Evolutionary conservation across 92 coral and sea anemone genomes (phyloP), one percentile per base, ranked within the genome.

Genomic region (Ricordea florida): DNA sequence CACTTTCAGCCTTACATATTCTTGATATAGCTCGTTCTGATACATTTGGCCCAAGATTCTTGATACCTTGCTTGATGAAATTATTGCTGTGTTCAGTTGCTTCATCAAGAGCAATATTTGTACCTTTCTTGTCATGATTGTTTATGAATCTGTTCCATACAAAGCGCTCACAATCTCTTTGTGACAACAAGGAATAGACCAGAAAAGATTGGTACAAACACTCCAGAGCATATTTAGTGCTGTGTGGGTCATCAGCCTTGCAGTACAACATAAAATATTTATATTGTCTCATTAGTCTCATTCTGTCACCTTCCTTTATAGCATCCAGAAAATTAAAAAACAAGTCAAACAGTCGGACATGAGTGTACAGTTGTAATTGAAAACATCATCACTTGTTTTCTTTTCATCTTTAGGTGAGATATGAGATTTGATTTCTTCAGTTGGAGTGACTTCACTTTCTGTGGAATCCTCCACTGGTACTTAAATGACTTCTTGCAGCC

Each of bases 171-270:
- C 49, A 57, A 36, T 76, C 83, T 27, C 69, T 50, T 15, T 60
- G 37, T 21, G 77, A 55, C 70, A 79, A 38, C 21, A 79, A 31
- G 22, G 69, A 48, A 40, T 79, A 44, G 10, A 67, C 66, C 4
- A 68, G 64, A 57, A 79, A 79, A 22, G 57, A 52, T 57, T 79
- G 85, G 62, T 79, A 79, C 20, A 79, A 62, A 43, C 50, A 26
- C 69, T 79, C 83, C 9, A 76, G 83, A 34, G 83, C 83, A 76
- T 63, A 76, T 61, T 76, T 76, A 31, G 46, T 51, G 60, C 83
- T 63, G 6, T 23, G 59, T 48, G 69, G 44, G 51, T 51, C 30
- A 40, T 76, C 66, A 48, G 74, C 74, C 28, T 43, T 49, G 47
- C 73, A 64, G 27, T 52, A 62, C 11, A 76, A 74, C 25, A 76